Base-by-base conservation (phyloP, 23 tunicate genomes). In the Ciona savignyi region DNA sequence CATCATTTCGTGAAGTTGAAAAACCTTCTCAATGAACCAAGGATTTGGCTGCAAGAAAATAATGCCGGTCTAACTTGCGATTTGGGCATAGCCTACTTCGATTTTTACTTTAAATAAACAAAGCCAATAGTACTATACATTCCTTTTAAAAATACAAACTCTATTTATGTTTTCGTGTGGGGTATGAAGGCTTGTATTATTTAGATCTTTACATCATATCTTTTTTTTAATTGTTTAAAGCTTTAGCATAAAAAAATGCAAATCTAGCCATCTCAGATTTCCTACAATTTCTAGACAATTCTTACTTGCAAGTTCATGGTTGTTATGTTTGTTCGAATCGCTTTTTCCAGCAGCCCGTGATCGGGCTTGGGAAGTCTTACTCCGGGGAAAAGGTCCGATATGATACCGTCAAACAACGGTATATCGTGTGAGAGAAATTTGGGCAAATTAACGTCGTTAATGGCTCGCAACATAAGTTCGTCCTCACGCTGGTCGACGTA, bases 371-470 rank as follows among this genome's bases (percentile, higher is more conserved):
- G 92, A 26, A 86, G 74, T 56, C 89, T 93, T 15, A 95, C 79
- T 33, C 96, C 99, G 33, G 99, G 99, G 64, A 95, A 95, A 34
- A 95, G 73, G 70, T 95, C 99, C 9, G 86, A 75, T 32, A 95
- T 89, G 34, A 91, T 70, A 20, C 99, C 99, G 62, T 87, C 61
- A 69, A 95, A 95, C 6, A 95, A 81, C 6, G 96, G 96, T 0
- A 95, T 93, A 67, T 95, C 99, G 30, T 95, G 98, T 35, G 96
- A 88, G 63, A 95, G 70, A 70, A 95, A 95, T 63, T 95, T 95
- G 25, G 99, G 99, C 3, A 95, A 75, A 72, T 95, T 95, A 70
- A 95, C 88, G 64, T 95, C 99, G 42, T 95, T 90, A 51, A 95
- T 85, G 25, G 99, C 99, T 77, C 96, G 75, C 32, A 76, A 67